Percentiles rank a stretch among this genome's conserved stretches.
Evolutionary conservation across 2,888 invertebrate species (phyloP).

Genomic region (Xestia c-nigrum): DNA sequence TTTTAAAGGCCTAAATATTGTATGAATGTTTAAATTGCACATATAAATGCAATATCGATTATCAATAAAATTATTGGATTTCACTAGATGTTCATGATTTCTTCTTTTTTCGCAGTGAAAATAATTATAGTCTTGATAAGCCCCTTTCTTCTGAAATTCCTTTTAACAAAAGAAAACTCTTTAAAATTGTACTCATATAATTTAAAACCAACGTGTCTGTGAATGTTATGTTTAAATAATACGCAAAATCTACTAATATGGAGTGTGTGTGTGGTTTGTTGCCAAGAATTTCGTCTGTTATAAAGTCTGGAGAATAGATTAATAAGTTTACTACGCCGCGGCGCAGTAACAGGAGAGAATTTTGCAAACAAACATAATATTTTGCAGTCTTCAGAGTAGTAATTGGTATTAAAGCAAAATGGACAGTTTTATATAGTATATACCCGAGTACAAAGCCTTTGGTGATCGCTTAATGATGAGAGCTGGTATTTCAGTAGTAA

Average conservation of each 20-base stretch:
- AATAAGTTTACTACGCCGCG: constrained; percentile 29
- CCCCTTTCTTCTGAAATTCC: neutral
- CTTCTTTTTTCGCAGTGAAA: neutral
- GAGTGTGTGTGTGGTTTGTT: constrained; percentile 39
- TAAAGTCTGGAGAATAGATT: constrained; percentile 48
- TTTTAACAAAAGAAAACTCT: neutral
- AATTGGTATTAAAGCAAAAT: neutral
- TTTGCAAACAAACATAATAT: constrained; percentile 1
- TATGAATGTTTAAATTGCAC: neutral
- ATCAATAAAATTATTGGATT: neutral
- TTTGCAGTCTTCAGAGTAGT: neutral
- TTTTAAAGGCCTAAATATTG: too few relatives aligned
- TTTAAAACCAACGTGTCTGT: constrained; percentile 20
- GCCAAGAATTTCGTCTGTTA: constrained; percentile 27
- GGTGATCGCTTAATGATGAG: neutral
- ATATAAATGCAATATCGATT: neutral
- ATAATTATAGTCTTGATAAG: neutral
- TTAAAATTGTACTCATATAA: constrained; percentile 5
- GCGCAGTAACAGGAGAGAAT: neutral
- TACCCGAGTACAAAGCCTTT: neutral
- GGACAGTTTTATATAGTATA: neutral
- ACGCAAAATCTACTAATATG: constrained; percentile 11
- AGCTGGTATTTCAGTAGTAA: neutral
- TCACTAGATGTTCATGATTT: neutral
- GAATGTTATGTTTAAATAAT: constrained; percentile 18